These are phyloP conservation scores for Drosophila ercepeae DNA, from an alignment of 1,140 invertebrate species.

Conservation along the genomic window DNA sequence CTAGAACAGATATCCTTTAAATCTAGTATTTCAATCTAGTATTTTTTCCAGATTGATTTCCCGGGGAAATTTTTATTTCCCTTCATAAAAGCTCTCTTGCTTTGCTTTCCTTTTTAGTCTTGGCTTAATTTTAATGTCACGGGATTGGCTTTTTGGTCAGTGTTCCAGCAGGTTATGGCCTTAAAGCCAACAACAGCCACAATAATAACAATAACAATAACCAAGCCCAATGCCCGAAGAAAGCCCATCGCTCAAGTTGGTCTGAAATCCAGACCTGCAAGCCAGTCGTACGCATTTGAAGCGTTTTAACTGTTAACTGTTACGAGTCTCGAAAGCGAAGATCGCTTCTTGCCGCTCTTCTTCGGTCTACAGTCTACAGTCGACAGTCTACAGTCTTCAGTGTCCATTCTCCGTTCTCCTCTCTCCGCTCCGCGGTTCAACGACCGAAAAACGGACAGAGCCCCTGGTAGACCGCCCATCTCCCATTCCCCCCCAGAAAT, in stretches of 20 bases:
- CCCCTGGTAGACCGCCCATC: constrained; percentile 18
- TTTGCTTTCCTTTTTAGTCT: too few relatives aligned
- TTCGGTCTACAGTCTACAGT: not conserved
- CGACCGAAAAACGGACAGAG: constrained; percentile 72
- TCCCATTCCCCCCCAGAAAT: not conserved
- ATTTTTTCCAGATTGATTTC: too few relatives aligned
- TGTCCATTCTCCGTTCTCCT: constrained; percentile 5
- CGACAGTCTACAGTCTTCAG: not conserved
- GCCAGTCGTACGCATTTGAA: constrained; percentile 60
- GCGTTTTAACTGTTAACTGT: constrained; percentile 69
- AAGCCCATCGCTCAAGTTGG: constrained; percentile 33
- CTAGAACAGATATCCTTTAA: too few relatives aligned
- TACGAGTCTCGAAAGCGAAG: constrained; percentile 68
- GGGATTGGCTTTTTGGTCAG: not conserved
- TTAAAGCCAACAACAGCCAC: constrained; percentile 13
- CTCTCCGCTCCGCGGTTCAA: constrained; percentile 54
- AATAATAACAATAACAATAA: constrained; percentile 10
- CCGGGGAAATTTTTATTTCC: too few relatives aligned
- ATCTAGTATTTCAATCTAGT: too few relatives aligned
- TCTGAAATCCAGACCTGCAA: constrained; percentile 30
- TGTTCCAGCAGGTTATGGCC: constrained; percentile 23
- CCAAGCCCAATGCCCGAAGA: constrained; percentile 10
- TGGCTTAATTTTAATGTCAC: not conserved
- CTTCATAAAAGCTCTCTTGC: too few relatives aligned
- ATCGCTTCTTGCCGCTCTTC: constrained; percentile 36